phyloP scores from a whole-genome alignment of 2,888 invertebrate genomes.

The Steromphala cineraria region DNA sequence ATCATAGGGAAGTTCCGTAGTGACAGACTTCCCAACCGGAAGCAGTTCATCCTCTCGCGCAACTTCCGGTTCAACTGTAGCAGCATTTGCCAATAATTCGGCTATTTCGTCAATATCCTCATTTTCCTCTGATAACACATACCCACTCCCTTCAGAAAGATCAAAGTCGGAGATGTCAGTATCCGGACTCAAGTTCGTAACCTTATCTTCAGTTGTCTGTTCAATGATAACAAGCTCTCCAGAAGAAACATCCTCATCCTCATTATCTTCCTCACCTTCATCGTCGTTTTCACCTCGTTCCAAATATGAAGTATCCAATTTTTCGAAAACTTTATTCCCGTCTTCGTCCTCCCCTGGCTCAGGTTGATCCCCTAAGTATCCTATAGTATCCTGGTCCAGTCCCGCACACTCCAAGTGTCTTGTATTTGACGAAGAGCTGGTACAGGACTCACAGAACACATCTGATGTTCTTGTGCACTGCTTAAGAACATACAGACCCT shows the following conservation, averaged over 20 bases:
- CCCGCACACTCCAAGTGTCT: slow-evolving; percentile 7
- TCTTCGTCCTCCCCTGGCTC: not conserved
- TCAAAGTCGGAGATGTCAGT: not conserved
- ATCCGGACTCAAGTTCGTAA: not conserved
- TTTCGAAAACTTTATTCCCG: not conserved
- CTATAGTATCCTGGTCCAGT: not conserved
- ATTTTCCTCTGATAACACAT: not conserved
- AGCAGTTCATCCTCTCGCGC: not conserved
- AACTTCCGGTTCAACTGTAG: not conserved
- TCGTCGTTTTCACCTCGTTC: not conserved
- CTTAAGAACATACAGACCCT: slow-evolving; percentile 10
- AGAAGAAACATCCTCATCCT: not conserved
- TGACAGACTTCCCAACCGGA: not conserved
- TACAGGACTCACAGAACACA: slow-evolving; percentile 23
- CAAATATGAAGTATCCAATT: not conserved
- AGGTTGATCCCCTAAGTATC: not conserved
- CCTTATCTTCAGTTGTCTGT: not conserved
- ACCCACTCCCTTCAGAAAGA: not conserved
- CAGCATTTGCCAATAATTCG: not conserved
- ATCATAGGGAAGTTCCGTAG: not conserved
- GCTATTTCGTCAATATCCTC: not conserved
- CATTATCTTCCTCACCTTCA: not conserved
- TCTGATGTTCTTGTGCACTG: slow-evolving; percentile 9
- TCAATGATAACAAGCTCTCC: not conserved
- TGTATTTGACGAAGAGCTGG: not conserved